These are phyloP conservation scores for Polylopha cassiicola DNA, from an alignment of 2,888 invertebrate genomes.

Conservation along the genomic window DNA sequence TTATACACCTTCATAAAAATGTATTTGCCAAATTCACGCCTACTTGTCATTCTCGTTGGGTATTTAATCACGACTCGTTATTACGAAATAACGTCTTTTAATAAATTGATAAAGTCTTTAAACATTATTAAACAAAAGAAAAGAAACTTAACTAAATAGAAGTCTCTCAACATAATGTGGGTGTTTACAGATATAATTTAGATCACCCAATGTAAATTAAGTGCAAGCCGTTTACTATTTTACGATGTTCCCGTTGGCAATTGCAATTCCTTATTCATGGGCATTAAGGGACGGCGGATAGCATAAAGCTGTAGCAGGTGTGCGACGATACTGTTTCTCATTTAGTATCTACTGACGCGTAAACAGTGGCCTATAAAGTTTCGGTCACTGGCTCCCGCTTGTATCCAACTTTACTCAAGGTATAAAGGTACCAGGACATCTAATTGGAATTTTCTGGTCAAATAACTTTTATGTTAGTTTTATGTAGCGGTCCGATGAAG, in stretches of 20 bases:
- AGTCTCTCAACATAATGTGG: no score
- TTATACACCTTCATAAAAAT: no score
- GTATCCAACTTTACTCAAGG: conserved; percentile 1
- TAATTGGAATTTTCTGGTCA: conserved; percentile 11
- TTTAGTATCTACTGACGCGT: conserved; percentile 10
- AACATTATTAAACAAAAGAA: not conserved
- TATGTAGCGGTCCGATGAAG: conserved; percentile 2
- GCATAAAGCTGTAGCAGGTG: conserved; percentile 42
- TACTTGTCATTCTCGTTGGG: no score
- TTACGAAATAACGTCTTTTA: no score
- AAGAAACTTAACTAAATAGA: no score
- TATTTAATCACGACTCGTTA: no score
- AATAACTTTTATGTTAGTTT: conserved; percentile 1
- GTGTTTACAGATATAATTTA: not conserved
- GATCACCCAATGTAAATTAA: conserved; percentile 7
- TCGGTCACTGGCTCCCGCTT: not conserved
- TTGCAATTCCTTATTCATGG: conserved; percentile 32
- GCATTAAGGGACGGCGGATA: conserved; percentile 30
- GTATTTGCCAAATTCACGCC: no score
- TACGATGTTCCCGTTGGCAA: conserved; percentile 8
- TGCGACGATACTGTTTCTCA: conserved; percentile 12
- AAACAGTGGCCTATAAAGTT: conserved; percentile 8
- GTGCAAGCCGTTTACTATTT: conserved; percentile 3
- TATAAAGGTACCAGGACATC: conserved; percentile 1
- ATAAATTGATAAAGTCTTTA: no score